Evolutionary conservation across 2,888 invertebrate genomes (phyloP).

Genomic region (Oligia fasciuncula): DNA sequence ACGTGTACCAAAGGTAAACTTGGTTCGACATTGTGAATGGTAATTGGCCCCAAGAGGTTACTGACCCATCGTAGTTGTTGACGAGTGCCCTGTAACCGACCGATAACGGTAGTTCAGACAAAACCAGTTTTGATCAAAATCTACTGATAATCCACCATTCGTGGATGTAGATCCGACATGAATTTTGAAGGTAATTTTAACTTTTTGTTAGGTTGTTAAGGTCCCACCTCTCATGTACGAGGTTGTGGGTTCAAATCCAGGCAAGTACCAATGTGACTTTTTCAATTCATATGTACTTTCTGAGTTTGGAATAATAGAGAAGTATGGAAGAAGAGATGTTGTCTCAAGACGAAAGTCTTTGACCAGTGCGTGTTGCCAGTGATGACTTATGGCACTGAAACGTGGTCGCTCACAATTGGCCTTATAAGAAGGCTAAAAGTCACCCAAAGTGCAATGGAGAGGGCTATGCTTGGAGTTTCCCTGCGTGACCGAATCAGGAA

Average conservation of each 20-base stretch:
- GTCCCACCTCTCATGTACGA: not conserved
- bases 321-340: no score
- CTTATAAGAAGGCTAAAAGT: no score
- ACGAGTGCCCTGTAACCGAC: not conserved
- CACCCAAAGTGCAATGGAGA: no score
- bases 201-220: not conserved
- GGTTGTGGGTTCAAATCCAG: not conserved
- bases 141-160: not conserved
- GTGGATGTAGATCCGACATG: not conserved
- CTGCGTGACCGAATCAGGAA: no score
- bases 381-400: no score
- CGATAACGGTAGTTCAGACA: slow-evolving; percentile 6
- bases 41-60: slow-evolving; percentile 23
- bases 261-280: not conserved
- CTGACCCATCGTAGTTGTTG: slow-evolving; percentile 5
- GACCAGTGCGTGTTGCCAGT: no score
- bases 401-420: no score
- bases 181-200: slow-evolving; percentile 1
- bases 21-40: slow-evolving; percentile 1
- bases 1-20: not conserved
- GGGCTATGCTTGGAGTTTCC: no score
- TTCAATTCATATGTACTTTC: not conserved
- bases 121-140: slow-evolving; percentile 19
- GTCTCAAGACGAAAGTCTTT: no score
- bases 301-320: no score